Conservation (phyloP, 2,797 vertebrate species). For the Clarias laeviceps region DNA sequence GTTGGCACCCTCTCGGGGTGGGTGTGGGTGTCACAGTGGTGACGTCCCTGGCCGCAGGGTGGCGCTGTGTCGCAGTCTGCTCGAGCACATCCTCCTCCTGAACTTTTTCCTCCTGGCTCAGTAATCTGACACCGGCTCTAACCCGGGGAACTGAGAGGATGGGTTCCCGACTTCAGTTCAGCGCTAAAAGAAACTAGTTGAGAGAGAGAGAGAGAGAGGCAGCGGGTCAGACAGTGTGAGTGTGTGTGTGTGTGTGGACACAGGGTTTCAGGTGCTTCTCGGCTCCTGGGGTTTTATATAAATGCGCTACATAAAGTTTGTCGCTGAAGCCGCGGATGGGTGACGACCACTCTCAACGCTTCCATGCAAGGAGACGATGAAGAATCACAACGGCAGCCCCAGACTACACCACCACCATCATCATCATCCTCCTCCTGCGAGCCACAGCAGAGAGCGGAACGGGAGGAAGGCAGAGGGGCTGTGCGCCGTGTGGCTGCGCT, state of each 20-base stretch:
- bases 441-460: slow-evolving; percentile 74
- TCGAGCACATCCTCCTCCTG: slow-evolving; percentile 56
- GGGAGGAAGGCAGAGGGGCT: slow-evolving; percentile 74
- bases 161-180: slow-evolving; percentile 67
- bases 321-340: slow-evolving; percentile 77
- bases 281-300: slow-evolving; percentile 38
- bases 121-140: slow-evolving; percentile 77
- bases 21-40: not conserved
- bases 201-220: no score
- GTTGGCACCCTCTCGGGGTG: not conserved
- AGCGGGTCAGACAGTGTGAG: no score
- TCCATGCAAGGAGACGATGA: slow-evolving; percentile 86
- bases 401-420: slow-evolving; percentile 67
- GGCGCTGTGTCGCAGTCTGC: slow-evolving; percentile 33
- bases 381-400: slow-evolving; percentile 81
- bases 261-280: not conserved
- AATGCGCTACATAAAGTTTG: slow-evolving; percentile 59
- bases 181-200: slow-evolving; percentile 59
- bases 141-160: slow-evolving; percentile 64
- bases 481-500: slow-evolving; percentile 75
- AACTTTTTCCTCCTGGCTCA: slow-evolving; percentile 72
- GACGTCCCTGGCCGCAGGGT: slow-evolving; percentile 16
- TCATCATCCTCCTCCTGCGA: slow-evolving; percentile 50
- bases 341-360: slow-evolving; percentile 78
- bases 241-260: not conserved